Conservation (phyloP, 1,140 invertebrate genomes). For the Caenorhabditis briggsae region DNA sequence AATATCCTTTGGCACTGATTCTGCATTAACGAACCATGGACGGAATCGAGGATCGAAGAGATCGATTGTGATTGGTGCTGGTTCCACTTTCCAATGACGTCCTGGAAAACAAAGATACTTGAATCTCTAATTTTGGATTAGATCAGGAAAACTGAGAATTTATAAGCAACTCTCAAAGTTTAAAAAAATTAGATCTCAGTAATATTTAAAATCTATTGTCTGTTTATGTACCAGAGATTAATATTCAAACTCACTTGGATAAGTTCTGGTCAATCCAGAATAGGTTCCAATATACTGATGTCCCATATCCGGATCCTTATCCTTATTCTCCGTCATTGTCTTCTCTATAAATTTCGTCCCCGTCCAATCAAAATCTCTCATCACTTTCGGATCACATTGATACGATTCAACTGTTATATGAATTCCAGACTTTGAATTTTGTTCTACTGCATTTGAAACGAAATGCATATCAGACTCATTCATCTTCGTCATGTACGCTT, state of each 20-base stretch:
- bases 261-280: constrained; percentile 66
- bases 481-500: constrained; percentile 31
- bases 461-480: constrained; percentile 58
- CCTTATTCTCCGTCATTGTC: constrained; percentile 56
- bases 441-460: not conserved
- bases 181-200: too few relatives aligned
- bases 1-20: constrained; percentile 66
- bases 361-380: constrained; percentile 68
- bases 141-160: not conserved
- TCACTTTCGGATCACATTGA: constrained; percentile 63
- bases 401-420: constrained; percentile 68
- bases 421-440: constrained; percentile 59
- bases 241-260: constrained; percentile 64
- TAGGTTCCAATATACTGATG: constrained; percentile 68
- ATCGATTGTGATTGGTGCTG: constrained; percentile 64
- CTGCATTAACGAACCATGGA: constrained; percentile 67
- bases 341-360: constrained; percentile 58
- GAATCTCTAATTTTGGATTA: not conserved
- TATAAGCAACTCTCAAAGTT: too few relatives aligned
- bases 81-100: constrained; percentile 64
- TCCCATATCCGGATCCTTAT: constrained; percentile 42
- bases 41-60: constrained; percentile 68
- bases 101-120: not conserved
- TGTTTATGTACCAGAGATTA: too few relatives aligned
- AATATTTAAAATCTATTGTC: too few relatives aligned